These are phyloP conservation scores for Oedothorax gibbosus DNA, from an alignment of 1,140 invertebrate genomes.

Conservation along the genomic window DNA sequence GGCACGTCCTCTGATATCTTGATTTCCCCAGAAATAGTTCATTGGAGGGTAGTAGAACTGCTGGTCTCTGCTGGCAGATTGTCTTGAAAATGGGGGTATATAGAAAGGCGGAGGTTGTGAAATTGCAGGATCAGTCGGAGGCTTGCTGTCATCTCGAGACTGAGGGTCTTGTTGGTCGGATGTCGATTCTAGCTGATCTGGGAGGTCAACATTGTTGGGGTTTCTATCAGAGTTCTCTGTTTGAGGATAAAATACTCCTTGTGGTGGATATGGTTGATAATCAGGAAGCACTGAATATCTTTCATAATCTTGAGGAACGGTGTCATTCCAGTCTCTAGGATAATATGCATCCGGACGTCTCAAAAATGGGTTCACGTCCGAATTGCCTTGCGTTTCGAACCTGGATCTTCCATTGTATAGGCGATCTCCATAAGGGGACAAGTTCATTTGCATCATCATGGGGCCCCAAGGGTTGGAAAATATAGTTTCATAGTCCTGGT, in stretches of 20 bases:
- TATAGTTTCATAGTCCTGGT: not conserved
- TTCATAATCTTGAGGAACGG: not conserved
- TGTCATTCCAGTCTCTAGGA: not conserved
- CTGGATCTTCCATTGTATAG: not conserved
- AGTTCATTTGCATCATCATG: constrained; percentile 15
- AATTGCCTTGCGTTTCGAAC: not conserved
- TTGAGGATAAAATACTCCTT: constrained; percentile 1
- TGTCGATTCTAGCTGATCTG: too few species aligned
- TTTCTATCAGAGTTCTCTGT: not conserved
- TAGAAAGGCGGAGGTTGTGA: too few species aligned
- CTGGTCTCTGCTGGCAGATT: too few species aligned
- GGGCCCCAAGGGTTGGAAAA: constrained; percentile 5
- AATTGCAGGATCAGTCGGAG: not conserved
- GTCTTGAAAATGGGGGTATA: too few species aligned
- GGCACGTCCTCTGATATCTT: too few species aligned
- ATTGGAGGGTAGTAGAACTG: too few species aligned
- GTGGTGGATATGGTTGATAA: not conserved
- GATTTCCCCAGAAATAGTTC: too few species aligned
- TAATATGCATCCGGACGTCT: not conserved
- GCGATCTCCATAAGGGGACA: not conserved
- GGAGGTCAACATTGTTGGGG: too few species aligned
- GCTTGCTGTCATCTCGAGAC: not conserved
- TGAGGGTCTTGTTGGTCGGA: not conserved
- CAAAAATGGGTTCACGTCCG: not conserved
- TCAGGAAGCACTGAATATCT: not conserved